A percentile compares a stretch with the other conserved stretches of the same genome.
Evolutionary conservation across 2,113 vertebrate species (phyloP).

Genomic region (Rana temporaria): DNA sequence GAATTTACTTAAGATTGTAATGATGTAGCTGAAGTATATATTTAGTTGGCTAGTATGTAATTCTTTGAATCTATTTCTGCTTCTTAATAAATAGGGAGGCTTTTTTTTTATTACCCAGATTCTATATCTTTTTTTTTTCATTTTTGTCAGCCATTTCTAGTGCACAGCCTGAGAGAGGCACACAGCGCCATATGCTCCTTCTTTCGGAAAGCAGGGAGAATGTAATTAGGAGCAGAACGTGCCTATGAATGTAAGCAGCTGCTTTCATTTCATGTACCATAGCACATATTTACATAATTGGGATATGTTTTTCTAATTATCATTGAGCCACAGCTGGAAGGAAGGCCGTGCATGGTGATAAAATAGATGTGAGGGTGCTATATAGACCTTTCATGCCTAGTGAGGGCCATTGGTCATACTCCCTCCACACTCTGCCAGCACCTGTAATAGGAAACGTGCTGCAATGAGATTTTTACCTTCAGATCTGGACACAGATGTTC

Average conservation of each 20-base stretch:
- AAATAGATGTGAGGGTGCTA: neutral
- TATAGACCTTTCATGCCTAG: neutral
- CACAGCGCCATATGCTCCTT: conserved; percentile 60
- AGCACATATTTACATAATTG: conserved; percentile 67
- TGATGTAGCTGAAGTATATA: too few relatives aligned
- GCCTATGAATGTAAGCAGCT: conserved; percentile 74
- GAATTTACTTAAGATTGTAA: too few relatives aligned
- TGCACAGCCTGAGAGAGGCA: conserved; percentile 58
- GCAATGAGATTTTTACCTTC: neutral
- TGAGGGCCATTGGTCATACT: conserved; percentile 20
- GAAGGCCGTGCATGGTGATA: neutral
- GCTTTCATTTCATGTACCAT: conserved; percentile 67
- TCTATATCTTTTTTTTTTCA: neutral
- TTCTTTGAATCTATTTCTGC: neutral
- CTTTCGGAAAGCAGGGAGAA: conserved; percentile 65
- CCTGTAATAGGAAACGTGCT: neutral
- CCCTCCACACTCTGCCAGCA: neutral
- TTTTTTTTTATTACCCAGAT: conserved; percentile 21
- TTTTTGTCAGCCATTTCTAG: conserved; percentile 56
- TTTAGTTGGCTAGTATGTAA: too few relatives aligned
- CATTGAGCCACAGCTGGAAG: conserved; percentile 62
- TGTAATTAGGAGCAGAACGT: conserved; percentile 66
- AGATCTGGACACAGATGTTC: neutral
- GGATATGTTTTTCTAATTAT: conserved; percentile 76
- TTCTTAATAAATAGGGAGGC: conserved; percentile 4